These are phyloP conservation scores for Alaudala cheleensis DNA, from an alignment of 2,113 vertebrate species.

Conservation along the genomic window DNA sequence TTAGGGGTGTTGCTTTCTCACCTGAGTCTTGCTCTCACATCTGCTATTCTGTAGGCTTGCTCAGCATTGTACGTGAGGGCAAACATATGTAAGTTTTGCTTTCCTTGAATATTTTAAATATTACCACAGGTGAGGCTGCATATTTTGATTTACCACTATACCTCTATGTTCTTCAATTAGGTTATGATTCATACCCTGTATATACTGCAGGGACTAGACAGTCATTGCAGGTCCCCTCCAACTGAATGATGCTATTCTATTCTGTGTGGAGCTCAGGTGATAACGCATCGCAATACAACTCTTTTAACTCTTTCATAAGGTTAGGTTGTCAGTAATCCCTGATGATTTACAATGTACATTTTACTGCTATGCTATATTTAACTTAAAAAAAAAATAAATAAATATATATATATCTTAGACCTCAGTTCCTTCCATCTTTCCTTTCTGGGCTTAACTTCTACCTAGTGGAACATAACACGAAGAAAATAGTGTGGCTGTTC, in stretches of 20 bases:
- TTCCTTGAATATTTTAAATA: neutral
- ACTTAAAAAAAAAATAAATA: too few relatives aligned
- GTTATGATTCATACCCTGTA: neutral
- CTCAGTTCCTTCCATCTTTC: neutral
- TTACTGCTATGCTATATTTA: neutral
- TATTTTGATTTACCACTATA: neutral
- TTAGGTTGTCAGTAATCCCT: neutral
- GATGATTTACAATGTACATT: neutral
- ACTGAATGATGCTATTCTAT: neutral
- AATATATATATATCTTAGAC: too few relatives aligned
- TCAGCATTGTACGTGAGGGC: neutral
- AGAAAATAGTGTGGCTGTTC: neutral
- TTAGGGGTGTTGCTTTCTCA: neutral
- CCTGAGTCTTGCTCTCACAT: neutral
- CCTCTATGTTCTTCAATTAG: neutral
- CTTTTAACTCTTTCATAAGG: neutral
- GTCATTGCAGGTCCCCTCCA: neutral
- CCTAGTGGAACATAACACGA: neutral
- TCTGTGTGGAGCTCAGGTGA: neutral
- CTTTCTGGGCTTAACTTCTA: neutral
- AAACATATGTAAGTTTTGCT: neutral
- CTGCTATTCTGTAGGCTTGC: neutral
- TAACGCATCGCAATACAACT: neutral
- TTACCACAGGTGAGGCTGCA: neutral
- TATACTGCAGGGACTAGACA: neutral